A percentile compares a stretch with the other conserved stretches of the same genome.
phyloP scores from a whole-genome alignment of 1,140 invertebrate genomes.

The Anoplolepis gracilipes region DNA sequence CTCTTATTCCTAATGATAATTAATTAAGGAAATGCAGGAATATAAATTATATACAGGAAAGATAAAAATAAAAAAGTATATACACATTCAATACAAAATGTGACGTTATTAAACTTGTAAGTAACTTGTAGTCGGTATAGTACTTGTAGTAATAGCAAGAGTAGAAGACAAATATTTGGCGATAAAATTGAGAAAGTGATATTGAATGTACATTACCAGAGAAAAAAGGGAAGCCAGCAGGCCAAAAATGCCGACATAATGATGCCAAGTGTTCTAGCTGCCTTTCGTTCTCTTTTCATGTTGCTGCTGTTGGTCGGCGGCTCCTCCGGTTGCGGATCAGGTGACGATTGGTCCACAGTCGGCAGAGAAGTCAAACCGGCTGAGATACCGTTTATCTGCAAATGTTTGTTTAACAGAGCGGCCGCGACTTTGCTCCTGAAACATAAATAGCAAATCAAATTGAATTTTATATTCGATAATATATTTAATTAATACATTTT shows the following conservation, averaged over 20 bases:
- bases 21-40: not conserved
- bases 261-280: slow-evolving; percentile 96
- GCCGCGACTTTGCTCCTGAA: slow-evolving; percentile 94
- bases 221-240: slow-evolving; percentile 98
- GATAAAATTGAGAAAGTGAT: not conserved
- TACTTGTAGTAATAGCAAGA: not conserved
- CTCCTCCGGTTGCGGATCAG: slow-evolving; percentile 83
- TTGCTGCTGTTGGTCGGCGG: slow-evolving; percentile 88
- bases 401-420: slow-evolving; percentile 93
- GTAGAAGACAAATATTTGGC: not conserved
- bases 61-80: not conserved
- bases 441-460: slow-evolving; percentile 38
- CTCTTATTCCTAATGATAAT: not conserved
- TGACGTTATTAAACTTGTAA: too few species aligned
- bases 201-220: slow-evolving; percentile 88
- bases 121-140: too few species aligned
- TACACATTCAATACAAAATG: not conserved
- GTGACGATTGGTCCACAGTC: slow-evolving; percentile 83
- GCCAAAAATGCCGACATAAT: slow-evolving; percentile 97
- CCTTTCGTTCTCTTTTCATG: slow-evolving; percentile 97
- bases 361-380: slow-evolving; percentile 88
- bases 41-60: not conserved
- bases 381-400: slow-evolving; percentile 94
- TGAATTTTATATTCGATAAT: slow-evolving; percentile 4
- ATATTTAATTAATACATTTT: not conserved